These are phyloP conservation scores for Leuciscus waleckii DNA, from an alignment of 2,797 vertebrate species.

Conservation along the genomic window DNA sequence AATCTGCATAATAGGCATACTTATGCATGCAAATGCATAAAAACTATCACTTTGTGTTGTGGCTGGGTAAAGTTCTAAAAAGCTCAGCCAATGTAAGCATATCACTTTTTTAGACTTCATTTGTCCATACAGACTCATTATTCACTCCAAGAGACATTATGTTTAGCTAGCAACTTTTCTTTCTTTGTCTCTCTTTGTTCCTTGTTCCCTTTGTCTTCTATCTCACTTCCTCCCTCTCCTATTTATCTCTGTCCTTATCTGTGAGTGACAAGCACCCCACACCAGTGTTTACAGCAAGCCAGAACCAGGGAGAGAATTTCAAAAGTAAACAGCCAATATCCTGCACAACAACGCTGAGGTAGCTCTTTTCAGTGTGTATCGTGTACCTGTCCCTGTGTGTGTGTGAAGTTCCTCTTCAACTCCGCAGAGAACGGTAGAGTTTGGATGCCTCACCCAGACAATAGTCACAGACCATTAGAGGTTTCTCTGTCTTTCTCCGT, in stretches of 20 bases:
- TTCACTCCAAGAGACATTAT: conserved; percentile 36
- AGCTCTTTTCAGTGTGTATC: conserved; percentile 24
- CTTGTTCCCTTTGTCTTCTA: conserved; percentile 59
- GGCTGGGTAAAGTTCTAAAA: conserved; percentile 22
- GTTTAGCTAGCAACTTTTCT: conserved; percentile 54
- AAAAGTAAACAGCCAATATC: conserved; percentile 46
- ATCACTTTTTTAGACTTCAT: conserved; percentile 29
- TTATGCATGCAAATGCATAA: conserved; percentile 6
- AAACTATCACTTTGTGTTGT: neutral
- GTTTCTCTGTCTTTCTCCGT: conserved; percentile 23
- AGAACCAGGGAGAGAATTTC: conserved; percentile 36
- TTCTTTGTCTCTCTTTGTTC: conserved; percentile 62
- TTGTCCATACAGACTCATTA: conserved; percentile 24
- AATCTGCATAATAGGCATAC: conserved; percentile 30
- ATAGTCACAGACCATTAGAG: conserved; percentile 48
- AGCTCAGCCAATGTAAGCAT: conserved; percentile 6
- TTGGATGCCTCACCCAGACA: conserved; percentile 43
- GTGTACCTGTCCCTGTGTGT: conserved; percentile 19
- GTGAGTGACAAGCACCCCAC: conserved; percentile 54
- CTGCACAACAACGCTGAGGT: conserved; percentile 40
- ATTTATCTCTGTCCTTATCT: conserved; percentile 58
- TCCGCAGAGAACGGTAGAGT: conserved; percentile 33
- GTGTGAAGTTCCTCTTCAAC: conserved; percentile 16
- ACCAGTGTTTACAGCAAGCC: conserved; percentile 44
- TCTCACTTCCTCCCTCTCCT: conserved; percentile 29